Evolutionary conservation across 2,888 invertebrate genomes (phyloP), one percentile per base, ranked within the genome.

Genomic region (Ornithoptera priamus): DNA sequence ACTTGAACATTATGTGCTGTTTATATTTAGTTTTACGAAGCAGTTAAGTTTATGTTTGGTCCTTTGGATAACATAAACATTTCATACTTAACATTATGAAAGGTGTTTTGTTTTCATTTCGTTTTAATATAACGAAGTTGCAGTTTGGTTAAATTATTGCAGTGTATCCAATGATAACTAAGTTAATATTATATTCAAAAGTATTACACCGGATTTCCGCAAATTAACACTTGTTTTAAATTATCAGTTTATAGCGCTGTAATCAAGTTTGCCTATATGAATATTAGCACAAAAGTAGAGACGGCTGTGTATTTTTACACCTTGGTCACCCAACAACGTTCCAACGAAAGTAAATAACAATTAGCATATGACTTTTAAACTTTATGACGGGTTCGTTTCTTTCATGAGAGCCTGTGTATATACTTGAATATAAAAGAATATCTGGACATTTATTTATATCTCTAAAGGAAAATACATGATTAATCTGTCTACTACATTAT

Each of bases 231-330:
- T 30, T 65, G 64, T 57, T 46, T 67, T 67, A 65, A 67, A 70
- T 70, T 67, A 70, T 70, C 60, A 61, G 22, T 67, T 61, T 67
- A 67, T 57, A 67, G 18, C 24, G 63, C 67, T 61, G 70, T 67
- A 67, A 67, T 68, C 64, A 68, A 68, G 65, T 65, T 67, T 67
- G 64, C 57, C 42, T 64, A 66, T 30, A 57, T 56, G 62, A 71
- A 67, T 70, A 67, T 70, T 65, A 62, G 67, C 67, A 62, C 58
- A 58, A 71, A 61, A 67, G 67, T 62, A 67, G 53, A 67, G 61
- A 71, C 64, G 67, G 62, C 58, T 67, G 67, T 65, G 64, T 71
- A 71, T 68, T 71, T 70, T 71, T 67, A 71, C 70, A 65, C 67
- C 67, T 67, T 64, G 36, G 70, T 71, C 67, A 67, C 67, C 64